phyloP scores from a whole-genome alignment of 1,140 invertebrate genomes.

The Plodia interpunctella region DNA sequence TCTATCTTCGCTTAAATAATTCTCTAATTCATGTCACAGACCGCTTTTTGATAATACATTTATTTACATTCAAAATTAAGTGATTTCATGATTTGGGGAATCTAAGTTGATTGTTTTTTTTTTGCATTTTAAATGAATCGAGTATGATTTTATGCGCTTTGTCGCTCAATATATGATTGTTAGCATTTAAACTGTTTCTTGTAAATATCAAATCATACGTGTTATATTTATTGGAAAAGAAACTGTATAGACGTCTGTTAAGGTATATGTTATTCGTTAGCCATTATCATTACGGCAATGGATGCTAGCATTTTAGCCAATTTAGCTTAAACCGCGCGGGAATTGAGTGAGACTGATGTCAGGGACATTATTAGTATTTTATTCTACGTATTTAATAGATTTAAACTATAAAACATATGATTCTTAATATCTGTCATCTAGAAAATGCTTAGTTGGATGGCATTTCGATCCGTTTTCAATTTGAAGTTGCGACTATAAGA shows the following conservation, averaged over 20 bases:
- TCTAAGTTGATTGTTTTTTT: no score
- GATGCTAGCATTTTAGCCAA: conserved; percentile 13
- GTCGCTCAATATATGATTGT: not conserved
- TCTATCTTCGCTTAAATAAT: no score
- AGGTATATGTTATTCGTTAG: conserved; percentile 6
- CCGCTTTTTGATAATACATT: no score
- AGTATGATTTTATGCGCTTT: no score
- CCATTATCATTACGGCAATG: conserved; percentile 6
- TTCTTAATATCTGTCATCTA: no score
- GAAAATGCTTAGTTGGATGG: not conserved
- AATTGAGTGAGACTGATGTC: conserved; percentile 6
- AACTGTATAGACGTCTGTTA: not conserved
- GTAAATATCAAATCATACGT: not conserved
- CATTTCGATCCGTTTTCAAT: no score
- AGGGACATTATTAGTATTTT: not conserved
- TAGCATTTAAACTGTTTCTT: not conserved
- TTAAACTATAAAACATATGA: no score
- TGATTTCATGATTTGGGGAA: no score
- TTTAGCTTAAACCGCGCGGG: not conserved
- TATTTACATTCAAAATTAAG: no score
- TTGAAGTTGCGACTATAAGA: no score
- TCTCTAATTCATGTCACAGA: no score
- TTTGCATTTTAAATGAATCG: no score
- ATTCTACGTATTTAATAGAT: not conserved
- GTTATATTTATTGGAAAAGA: conserved; percentile 4